Evolutionary conservation across 2,797 vertebrate species (phyloP), one percentile per base, ranked within the genome.

Genomic region (Acanthis flammea): DNA sequence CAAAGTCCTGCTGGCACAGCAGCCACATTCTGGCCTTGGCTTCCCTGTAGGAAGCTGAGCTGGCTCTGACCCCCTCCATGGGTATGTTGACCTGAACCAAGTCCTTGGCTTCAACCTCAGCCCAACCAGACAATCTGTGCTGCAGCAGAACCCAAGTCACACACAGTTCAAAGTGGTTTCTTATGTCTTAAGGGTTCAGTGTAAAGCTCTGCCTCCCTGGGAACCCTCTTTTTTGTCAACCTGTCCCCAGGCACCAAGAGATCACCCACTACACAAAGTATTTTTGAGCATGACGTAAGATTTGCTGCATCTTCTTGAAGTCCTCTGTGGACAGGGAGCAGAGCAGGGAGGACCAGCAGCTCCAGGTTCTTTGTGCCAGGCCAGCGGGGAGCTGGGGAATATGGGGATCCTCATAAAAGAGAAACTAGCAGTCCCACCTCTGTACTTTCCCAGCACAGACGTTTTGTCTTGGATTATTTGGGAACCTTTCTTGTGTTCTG

Each of bases 401-500:
- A 66, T 82, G 75, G 84, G 66, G 66, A 86, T 94, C 74, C 89
- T 92, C 82, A 86, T 91, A 8, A 95, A 95, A 96, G 87, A 58
- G 30, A 96, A 95, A 70, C 62, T 70, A 62, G 66, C 76, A 68
- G n/a, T 83, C 82, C 48, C 73, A 92, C 92, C 70, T 86, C 85
- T 72, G 78, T 68, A 31, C 54, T 92, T 94, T 95, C 94, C 92
- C 92, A 95, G 85, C 82, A 28, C 3, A 88, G 85, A 45, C 33
- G 5, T 92, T 94, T 94, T 95, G 92, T 73, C 95, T 88, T 91
- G 91, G 75, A 82, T 93, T 94, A 85, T 89, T 90, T 13, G 35
- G 90, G 86, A 86, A 63, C 82, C 70, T 91, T 92, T 94, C 82
- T 92, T 95, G 92, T 86, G 82, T 66, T 95, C 31, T 61, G 82